Conservation (phyloP, 2,797 vertebrate genomes). For the Lithobates pipiens region DNA sequence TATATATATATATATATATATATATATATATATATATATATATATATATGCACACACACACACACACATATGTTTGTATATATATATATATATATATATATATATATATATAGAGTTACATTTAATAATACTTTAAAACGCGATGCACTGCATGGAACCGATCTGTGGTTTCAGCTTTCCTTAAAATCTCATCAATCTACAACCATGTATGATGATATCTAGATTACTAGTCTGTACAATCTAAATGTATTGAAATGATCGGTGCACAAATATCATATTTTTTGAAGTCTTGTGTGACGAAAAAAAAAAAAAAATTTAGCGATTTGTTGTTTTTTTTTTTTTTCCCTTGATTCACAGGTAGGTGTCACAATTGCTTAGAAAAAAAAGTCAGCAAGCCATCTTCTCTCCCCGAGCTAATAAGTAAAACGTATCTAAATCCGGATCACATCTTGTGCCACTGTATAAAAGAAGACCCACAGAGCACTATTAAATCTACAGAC, state of each 20-base stretch:
- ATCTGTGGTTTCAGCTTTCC: not conserved
- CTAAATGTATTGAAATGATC: not conserved
- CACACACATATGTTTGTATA: no score
- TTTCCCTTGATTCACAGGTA: slow-evolving; percentile 95
- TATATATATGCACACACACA: no score
- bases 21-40: slow-evolving; percentile 10
- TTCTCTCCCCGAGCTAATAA: slow-evolving; percentile 81
- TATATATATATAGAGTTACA: not conserved
- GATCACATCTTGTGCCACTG: slow-evolving; percentile 88
- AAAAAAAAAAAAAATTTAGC: slow-evolving; percentile 74
- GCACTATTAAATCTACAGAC: slow-evolving; percentile 79
- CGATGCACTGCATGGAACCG: not conserved
- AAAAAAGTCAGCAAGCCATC: slow-evolving; percentile 86
- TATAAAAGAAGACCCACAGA: slow-evolving; percentile 82
- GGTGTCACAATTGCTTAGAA: slow-evolving; percentile 99
- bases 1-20: not conserved
- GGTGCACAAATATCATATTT: not conserved
- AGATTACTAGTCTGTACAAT: not conserved
- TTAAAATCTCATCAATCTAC: not conserved
- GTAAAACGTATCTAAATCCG: slow-evolving; percentile 80
- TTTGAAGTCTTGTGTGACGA: slow-evolving; percentile 41
- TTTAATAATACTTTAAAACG: not conserved
- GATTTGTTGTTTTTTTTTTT: slow-evolving; percentile 65
- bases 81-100: slow-evolving; percentile 7
- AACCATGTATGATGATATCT: not conserved